Conservation (phyloP, 2,888 invertebrate species). For the Mechanitis messenoides region DNA sequence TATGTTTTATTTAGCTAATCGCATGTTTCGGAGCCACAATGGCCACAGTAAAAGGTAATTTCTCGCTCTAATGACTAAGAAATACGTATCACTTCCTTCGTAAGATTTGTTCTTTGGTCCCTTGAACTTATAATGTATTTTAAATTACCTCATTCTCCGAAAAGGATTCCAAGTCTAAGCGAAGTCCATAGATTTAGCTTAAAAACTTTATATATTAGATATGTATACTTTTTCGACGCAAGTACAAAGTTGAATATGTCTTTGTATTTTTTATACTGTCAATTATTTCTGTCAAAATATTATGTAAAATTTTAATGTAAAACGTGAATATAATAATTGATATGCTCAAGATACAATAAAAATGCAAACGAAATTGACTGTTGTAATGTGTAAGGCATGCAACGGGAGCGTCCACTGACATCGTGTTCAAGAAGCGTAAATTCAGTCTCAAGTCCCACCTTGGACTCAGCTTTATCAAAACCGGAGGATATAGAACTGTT, state of each 20-base stretch:
- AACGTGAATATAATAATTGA: not conserved
- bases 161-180: too few species aligned
- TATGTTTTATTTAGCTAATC: not conserved
- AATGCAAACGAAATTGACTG: constrained; percentile 15
- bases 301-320: constrained; percentile 13
- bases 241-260: not conserved
- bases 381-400: constrained; percentile 33
- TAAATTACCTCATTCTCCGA: too few species aligned
- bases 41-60: not conserved
- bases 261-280: not conserved
- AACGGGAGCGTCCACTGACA: constrained; percentile 30
- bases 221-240: not conserved
- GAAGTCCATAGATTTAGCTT: too few species aligned
- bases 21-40: not conserved
- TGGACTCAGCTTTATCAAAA: constrained; percentile 28
- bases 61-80: constrained; percentile 2
- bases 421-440: constrained; percentile 22
- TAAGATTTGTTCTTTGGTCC: not conserved
- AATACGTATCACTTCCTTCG: constrained; percentile 3
- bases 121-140: constrained; percentile 6
- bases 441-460: constrained; percentile 14
- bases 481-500: constrained; percentile 51
- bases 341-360: constrained; percentile 5
- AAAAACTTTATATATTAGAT: not conserved
- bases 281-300: constrained; percentile 3